Evolutionary conservation across 2,888 invertebrate species (phyloP).

Genomic region (Hoplodrina ambigua): DNA sequence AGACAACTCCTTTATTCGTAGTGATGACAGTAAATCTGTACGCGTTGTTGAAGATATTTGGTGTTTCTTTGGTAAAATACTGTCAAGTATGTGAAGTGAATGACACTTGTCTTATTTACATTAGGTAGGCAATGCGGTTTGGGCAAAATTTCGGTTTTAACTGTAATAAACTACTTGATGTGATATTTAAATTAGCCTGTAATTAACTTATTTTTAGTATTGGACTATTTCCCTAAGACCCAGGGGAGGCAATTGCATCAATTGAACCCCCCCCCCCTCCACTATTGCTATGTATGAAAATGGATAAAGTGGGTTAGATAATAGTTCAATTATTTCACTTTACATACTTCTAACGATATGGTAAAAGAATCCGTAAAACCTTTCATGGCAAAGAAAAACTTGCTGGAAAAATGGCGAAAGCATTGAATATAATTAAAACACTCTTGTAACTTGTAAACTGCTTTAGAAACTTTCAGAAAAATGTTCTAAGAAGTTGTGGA

Average conservation of each 20-base stretch:
- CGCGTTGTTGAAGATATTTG: constrained; percentile 16
- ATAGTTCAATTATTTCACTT: not conserved
- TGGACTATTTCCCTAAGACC: no score
- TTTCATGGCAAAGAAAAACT: constrained; percentile 22
- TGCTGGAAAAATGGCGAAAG: constrained; percentile 13
- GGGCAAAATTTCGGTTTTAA: constrained; percentile 1
- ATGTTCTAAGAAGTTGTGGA: constrained; percentile 35
- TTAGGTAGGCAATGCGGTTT: not conserved
- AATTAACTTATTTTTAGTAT: no score
- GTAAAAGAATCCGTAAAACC: constrained; percentile 11
- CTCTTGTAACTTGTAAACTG: constrained; percentile 36
- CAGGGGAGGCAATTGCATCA: no score
- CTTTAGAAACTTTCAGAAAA: constrained; percentile 45
- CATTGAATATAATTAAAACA: constrained; percentile 52
- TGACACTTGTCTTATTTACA: not conserved
- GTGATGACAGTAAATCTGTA: constrained; percentile 39
- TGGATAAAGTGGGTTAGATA: not conserved
- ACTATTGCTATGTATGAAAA: not conserved
- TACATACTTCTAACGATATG: not conserved
- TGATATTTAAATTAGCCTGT: not conserved
- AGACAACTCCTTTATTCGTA: constrained; percentile 28
- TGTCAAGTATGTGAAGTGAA: not conserved
- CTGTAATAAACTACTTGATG: not conserved
- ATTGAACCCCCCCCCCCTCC: no score
- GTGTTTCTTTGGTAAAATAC: constrained; percentile 7